Evolutionary conservation across 2,113 vertebrate genomes (phyloP).

Genomic region (Harpagus bidentatus): DNA sequence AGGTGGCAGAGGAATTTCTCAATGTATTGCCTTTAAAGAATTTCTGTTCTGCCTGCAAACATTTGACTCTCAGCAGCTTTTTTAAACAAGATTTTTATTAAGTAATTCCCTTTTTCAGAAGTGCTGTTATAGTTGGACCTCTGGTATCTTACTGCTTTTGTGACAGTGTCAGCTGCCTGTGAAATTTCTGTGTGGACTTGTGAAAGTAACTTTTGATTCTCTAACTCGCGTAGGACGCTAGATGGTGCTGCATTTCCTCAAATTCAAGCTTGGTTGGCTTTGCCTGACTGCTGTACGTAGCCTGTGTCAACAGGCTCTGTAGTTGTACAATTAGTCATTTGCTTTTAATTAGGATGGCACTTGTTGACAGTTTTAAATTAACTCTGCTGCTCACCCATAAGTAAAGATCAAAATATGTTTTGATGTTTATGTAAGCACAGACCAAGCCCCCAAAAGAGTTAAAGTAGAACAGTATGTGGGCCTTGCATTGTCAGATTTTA

Average conservation of each 20-base stretch:
- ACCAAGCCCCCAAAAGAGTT: background rate
- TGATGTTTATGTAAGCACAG: background rate
- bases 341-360: constrained; percentile 39
- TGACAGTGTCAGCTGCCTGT: background rate
- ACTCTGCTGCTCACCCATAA: background rate
- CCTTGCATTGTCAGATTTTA: background rate
- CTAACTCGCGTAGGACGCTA: background rate
- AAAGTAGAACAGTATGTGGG: background rate
- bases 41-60: background rate
- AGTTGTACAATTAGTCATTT: constrained; percentile 8
- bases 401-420: constrained; percentile 20
- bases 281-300: background rate
- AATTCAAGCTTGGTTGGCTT: background rate
- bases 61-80: background rate
- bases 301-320: background rate
- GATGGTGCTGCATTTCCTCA: constrained; percentile 55
- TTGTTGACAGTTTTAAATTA: constrained; percentile 31
- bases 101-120: background rate
- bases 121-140: background rate
- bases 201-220: background rate
- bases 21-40: background rate
- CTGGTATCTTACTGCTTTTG: background rate
- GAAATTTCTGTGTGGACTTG: background rate
- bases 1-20: background rate
- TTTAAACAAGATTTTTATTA: too few species aligned